Evolutionary conservation across 2,113 vertebrate species (phyloP).

Genomic region (Notiomystis cincta): DNA sequence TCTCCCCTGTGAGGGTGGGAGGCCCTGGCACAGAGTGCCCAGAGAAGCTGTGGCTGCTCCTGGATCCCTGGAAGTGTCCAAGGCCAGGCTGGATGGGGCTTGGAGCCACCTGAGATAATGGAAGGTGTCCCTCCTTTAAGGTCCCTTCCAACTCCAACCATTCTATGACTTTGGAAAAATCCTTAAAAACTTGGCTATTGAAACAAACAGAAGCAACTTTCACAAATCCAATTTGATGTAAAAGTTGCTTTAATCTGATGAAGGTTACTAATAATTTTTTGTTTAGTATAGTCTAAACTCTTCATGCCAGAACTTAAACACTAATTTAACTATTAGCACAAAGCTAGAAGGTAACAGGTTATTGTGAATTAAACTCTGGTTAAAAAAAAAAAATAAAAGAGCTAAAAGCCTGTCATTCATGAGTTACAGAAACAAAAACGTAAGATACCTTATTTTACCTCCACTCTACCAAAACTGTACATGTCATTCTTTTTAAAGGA

Average conservation of each 20-base stretch:
- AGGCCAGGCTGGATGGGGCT: accelerated
- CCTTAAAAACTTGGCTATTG: background rate
- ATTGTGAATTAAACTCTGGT: background rate
- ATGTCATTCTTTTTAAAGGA: background rate
- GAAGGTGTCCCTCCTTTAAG: background rate
- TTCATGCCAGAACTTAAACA: background rate
- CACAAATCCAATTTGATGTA: background rate
- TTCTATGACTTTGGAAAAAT: background rate
- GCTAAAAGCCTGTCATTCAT: background rate
- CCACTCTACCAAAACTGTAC: background rate
- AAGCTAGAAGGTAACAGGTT: background rate
- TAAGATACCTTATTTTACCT: background rate
- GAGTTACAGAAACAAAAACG: background rate
- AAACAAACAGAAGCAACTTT: background rate
- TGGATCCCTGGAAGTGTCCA: background rate
- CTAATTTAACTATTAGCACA: background rate
- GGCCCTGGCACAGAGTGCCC: background rate
- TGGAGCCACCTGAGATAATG: accelerated
- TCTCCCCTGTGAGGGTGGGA: accelerated
- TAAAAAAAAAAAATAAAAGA: background rate
- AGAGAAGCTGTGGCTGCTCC: background rate
- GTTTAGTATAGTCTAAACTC: background rate
- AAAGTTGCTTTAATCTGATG: background rate
- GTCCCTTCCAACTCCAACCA: background rate
- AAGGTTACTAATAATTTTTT: background rate